Base-by-base conservation (phyloP, 1,140 invertebrate species). In the Mamestra configurata region DNA sequence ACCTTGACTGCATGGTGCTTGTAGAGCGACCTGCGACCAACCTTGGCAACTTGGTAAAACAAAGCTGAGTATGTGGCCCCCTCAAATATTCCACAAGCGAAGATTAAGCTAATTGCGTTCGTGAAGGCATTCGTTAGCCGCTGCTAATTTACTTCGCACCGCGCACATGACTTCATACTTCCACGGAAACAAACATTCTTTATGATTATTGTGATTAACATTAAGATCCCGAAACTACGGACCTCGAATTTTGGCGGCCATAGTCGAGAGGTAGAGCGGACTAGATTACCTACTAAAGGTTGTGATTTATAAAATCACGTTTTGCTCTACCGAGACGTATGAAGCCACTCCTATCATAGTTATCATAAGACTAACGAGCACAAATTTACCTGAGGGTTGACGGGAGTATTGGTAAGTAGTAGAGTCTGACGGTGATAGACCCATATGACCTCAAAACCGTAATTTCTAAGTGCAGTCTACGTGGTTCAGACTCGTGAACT, bases 71-170 rank as follows among this genome's bases (percentile, higher is more conserved):
- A 31, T 76, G 46, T 70, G 20, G n/a, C 40, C n/a, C 35, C 15
- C 51, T 18, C 18, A 61, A 76, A 76, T 76, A 51, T 76, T 76
- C 43, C 57, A 35, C 57, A 5, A 24, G 15, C 31, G 40, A 31
- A 76, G 73, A 76, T 64, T 49, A 64, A 76, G 51, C 55, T 76
- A 76, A 61, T 76, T 49, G 40, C 43, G 57, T 76, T 46, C 73
- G 73, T 76, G 73, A 57, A 31, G 35, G 73, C 51, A 75, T 75
- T 75, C 73, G 40, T 46, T 76, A 64, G 51, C 40, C 35, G 40
- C 27, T 18, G 43, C 73, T 76, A 76, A 76, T 76, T 76, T 35
- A 61, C 55, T 49, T 18, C 40, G 37, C 73, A 40, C 22, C 22
- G 55, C 43, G 18, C 10, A 46, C 24, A 49, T 59, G 37, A 49